A percentile compares a stretch with the other conserved stretches of the same genome.
Conservation (phyloP, 1,140 invertebrate species). For the Scaptomyza pallida region DNA sequence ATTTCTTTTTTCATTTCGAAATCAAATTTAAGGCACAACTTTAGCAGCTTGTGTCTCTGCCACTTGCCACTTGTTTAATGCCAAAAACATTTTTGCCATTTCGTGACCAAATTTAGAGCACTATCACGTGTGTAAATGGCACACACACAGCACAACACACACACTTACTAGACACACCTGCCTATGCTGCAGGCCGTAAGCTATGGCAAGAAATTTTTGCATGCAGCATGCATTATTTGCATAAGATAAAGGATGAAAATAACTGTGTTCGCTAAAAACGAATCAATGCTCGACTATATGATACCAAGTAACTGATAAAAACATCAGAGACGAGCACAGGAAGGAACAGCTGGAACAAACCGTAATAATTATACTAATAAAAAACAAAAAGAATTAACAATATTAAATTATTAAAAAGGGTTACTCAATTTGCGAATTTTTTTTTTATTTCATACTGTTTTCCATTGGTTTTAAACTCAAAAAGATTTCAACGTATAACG, state of each 20-base stretch:
- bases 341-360: no score
- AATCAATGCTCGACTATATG: not conserved
- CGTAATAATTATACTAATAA: no score
- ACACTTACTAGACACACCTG: conserved; percentile 56
- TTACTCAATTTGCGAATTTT: no score
- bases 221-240: conserved; percentile 76
- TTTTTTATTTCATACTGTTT: no score
- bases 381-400: no score
- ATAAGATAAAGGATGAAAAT: conserved; percentile 73
- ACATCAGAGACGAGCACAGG: no score
- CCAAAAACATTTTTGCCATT: conserved; percentile 63
- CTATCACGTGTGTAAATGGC: conserved; percentile 68
- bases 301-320: conserved; percentile 6
- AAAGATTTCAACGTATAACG: not conserved
- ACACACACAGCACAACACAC: conserved; percentile 10
- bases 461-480: no score
- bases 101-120: conserved; percentile 74
- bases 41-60: conserved; percentile 9
- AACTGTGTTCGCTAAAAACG: conserved; percentile 16
- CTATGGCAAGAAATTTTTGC: conserved; percentile 46
- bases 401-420: no score
- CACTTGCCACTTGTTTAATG: conserved; percentile 54
- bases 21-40: conserved; percentile 59
- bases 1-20: conserved; percentile 43
- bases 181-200: conserved; percentile 39